Base-by-base conservation (phyloP, 2,888 invertebrate genomes). In the Cosmia pyralina region DNA sequence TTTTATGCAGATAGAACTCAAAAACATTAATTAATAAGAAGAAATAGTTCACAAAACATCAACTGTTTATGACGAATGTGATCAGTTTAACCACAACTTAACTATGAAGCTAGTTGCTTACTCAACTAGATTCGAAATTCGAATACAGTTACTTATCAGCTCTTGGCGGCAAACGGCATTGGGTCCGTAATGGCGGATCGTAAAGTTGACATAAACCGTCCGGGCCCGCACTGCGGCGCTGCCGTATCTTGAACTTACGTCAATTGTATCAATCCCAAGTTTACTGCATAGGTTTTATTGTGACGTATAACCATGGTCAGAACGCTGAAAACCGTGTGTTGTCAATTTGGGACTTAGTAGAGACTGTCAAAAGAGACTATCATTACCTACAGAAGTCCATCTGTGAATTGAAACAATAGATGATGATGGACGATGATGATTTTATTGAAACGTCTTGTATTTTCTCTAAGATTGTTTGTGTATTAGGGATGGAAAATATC, bases 221-320 rank as follows among this genome's bases (percentile, higher is more conserved):
- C 69, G 72, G 65, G 57, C 69, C 85, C 80, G 85, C 85, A 85
- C 22, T 85, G 85, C 85, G 80, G 68, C 82, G 82, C 69, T 82
- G 73, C 75, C 62, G 68, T 22, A 15, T 50, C 58, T 55, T 58
- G 63, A 38, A 62, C 48, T 77, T 72, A 79, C 77, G 73, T 76
- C 79, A 85, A 71, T 64, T 69, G 63, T 73, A 60, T 66, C 34
- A 64, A 66, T 72, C 41, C 17, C 57, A 60, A 79, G 52, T 79
- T 79, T 63, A 66, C 44, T 58, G 66, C 60, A 79, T 64, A 67
- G 67, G 48, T 67, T 79, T 68, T 68, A 72, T 4, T 74, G 60
- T 57, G 50, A 72, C 15, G 53, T 53, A 64, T 77, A 69, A 60
- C 53, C n/a, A 55, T 69, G 60, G 59, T 53, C 59, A 53, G 41